Base-by-base conservation (phyloP, 2,888 invertebrate genomes). In the Mellilla xanthometata region DNA sequence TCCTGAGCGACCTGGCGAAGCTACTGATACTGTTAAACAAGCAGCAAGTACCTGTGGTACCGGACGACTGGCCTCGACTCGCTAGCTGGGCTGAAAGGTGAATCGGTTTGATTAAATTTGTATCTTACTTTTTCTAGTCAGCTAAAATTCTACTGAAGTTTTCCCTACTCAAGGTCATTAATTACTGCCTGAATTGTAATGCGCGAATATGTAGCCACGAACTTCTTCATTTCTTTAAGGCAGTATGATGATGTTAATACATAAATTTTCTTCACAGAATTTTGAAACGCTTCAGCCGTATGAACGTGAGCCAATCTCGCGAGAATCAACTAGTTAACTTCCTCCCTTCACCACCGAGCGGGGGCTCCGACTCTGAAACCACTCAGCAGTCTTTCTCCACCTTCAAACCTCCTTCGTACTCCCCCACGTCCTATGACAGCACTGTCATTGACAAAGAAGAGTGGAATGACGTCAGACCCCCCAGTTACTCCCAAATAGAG, bases 11-110 rank as follows among this genome's bases (percentile, higher is more conserved):
- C 77, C 88, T 96, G 66, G 95, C 95, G 39, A 95, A 96, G 86
- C 92, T 96, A 63, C 90, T 96, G 49, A 93, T 95, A 58, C 87
- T 96, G 54, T 86, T 96, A 39, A 96, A 96, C 81, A 92, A 94
- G 63, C 95, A 95, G 59, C 91, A 93, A 59, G 92, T 95, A 58
- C 92, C 93, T 2, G 91, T 94, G 31, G 93, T 94, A 9, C 95
- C 95, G 4, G 94, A 94, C 33, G 96, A 96, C 66, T 96, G 96
- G 96, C 93, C 94, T 61, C 92, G 95, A 48, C 90, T 96, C 19
- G 92, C 95, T 45, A 93, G 93, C 54, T 96, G 96, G 96, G 95
- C 95, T 8, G 95, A 96, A 69, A 92, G 94, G 82, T 91, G 90
- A 41, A 7, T 1, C n/a, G n/a, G 2, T 10, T 38, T 15, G 5